Percentiles rank a stretch among this genome's conserved stretches.
These are phyloP conservation scores for Homalodisca vitripennis DNA, from an alignment of 1,140 invertebrate species.

Conservation along the genomic window DNA sequence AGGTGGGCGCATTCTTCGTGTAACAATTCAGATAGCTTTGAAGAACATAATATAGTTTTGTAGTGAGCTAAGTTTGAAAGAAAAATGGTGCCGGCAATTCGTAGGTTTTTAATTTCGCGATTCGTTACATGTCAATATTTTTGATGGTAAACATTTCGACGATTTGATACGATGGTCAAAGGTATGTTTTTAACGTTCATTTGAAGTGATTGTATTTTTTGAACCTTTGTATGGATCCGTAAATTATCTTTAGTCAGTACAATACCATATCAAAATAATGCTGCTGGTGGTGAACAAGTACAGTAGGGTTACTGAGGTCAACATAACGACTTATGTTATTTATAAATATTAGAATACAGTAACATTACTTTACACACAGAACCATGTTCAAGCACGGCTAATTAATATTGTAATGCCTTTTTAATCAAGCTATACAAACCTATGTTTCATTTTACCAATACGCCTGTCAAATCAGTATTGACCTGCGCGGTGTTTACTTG, in stretches of 20 bases:
- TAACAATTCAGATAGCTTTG: slow-evolving; percentile 30
- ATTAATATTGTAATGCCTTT: not conserved
- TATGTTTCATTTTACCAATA: not conserved
- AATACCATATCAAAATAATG: not conserved
- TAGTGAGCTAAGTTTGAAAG: slow-evolving; percentile 38
- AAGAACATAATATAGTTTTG: slow-evolving; percentile 37
- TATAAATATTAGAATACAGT: too few species aligned
- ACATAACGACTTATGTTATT: not conserved
- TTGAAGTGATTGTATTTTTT: not conserved
- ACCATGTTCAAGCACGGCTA: too few species aligned
- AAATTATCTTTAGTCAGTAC: not conserved
- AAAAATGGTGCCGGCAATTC: slow-evolving; percentile 40
- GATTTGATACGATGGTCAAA: slow-evolving; percentile 24
- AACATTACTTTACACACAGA: too few species aligned
- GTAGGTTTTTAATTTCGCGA: slow-evolving; percentile 34
- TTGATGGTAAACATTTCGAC: slow-evolving; percentile 34
- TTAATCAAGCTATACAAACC: not conserved
- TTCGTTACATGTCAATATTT: slow-evolving; percentile 29
- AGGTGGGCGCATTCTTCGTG: slow-evolving; percentile 46
- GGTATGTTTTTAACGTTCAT: slow-evolving; percentile 14
- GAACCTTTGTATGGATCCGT: not conserved
- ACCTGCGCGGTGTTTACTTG: slow-evolving; percentile 54
- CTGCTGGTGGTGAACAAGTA: slow-evolving; percentile 4
- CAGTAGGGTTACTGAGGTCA: not conserved
- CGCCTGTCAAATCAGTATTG: slow-evolving; percentile 41